Evolutionary conservation across 2,888 invertebrate species (phyloP), one percentile per base, ranked within the genome.

Genomic region (Pristionchus arcanus): DNA sequence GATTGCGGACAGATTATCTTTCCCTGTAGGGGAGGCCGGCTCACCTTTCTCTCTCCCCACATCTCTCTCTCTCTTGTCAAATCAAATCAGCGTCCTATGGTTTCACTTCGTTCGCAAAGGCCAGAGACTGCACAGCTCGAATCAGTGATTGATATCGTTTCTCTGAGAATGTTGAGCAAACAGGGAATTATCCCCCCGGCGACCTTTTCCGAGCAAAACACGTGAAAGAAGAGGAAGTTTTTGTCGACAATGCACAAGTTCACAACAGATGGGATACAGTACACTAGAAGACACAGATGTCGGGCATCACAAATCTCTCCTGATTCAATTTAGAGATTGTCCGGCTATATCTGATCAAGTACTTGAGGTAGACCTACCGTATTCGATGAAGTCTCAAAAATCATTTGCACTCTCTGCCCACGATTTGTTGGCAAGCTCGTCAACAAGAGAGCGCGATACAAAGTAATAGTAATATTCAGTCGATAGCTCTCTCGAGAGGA

Each of bases 381-480:
- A 71, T 71, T 31, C 68, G 4, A 74, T 25, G 37, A 34, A 25
- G 37, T 37, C 34, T 37, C 74, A 74, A 37, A 34, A 34, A 74
- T 74, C 74, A 34, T 21, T 37, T n/a, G 74, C 74, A 74, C 74
- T 74, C 16, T 34, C 74, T 74, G 63, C 63, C 74, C 31, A 21
- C 74, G 74, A 74, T 74, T 81, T 53, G 49, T 31, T 25, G 31
- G 37, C 34, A 28, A 31, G 25, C 49, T 15, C 9, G 81, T 81
- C 53, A 81, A 81, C 81, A 81, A 34, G 49, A 42, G n/a, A 16
- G 49, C 9, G 81, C 25, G 49, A 28, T 42, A 81, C 49, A 81
- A 74, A 81, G 81, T 81, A 81, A 81, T 81, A 81, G 81, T 81
- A 53, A 53, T 81, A 81, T 74, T 37, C 74, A 59, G 59, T 84